phyloP scores from a whole-genome alignment of 2,113 vertebrate species.

The Epinephelus cyanopodus region DNA sequence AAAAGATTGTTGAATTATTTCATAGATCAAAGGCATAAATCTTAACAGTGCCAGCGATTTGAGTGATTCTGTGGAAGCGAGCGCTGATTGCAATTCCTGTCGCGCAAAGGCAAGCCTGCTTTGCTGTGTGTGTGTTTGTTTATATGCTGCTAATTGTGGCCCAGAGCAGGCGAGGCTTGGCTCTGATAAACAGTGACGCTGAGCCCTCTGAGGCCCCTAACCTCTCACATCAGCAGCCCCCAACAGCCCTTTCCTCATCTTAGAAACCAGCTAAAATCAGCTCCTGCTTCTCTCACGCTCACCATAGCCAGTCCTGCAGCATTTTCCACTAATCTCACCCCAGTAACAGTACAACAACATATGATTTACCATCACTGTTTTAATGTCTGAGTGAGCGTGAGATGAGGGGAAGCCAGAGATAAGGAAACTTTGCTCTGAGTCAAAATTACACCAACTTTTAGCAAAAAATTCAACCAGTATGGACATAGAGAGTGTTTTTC shows the following conservation, averaged over 20 bases:
- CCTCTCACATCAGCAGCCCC: conserved; percentile 57
- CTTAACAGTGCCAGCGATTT: conserved; percentile 38
- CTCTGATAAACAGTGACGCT: conserved; percentile 64
- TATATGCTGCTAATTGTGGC: conserved; percentile 76
- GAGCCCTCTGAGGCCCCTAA: conserved; percentile 62
- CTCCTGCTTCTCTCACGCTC: conserved; percentile 14
- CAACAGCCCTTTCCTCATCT: conserved; percentile 25
- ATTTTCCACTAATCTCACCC: not conserved
- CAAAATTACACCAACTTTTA: not conserved
- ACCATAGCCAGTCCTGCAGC: not conserved
- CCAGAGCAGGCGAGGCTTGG: conserved; percentile 56
- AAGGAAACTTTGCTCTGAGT: not conserved
- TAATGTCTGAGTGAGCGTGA: not conserved
- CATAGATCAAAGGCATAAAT: conserved; percentile 62
- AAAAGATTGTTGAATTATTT: conserved; percentile 41
- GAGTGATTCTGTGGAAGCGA: conserved; percentile 56
- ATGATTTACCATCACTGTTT: not conserved
- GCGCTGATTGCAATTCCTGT: conserved; percentile 71
- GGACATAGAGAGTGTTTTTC: not conserved
- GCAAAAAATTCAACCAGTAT: not conserved
- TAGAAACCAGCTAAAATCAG: conserved; percentile 34
- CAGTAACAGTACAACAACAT: not conserved
- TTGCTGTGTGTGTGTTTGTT: conserved; percentile 71
- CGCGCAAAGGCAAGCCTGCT: conserved; percentile 36
- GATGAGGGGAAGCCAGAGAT: not conserved